Evolutionary conservation across 2,113 vertebrate genomes (phyloP), one percentile per base, ranked within the genome.

Genomic region (Synchiropus splendidus): DNA sequence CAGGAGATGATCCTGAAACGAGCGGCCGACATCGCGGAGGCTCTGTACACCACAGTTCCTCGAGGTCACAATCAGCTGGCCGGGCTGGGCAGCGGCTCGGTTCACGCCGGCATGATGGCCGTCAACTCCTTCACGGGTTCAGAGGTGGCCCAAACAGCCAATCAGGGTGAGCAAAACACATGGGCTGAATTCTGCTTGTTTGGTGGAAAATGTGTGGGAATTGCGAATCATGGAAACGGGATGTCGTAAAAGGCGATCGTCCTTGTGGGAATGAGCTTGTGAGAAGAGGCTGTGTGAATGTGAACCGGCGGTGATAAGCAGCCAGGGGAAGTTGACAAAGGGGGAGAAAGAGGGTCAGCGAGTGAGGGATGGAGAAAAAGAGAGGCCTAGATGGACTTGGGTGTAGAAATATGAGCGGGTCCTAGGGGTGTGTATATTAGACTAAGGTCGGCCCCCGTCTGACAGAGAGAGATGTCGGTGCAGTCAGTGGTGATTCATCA

Each of bases 1-100:
- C 77, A 95, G 92, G 92, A 95, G 79, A 92, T 95, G 72, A 93
- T 95, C 67, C 86, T 95, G 52, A 95, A 95, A 74, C 84, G 92
- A 61, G 92, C 92, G 6, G 91, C 92, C 0, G 92, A 96, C 57
- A 96, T 96, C 0, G 92, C 92, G 1, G 92, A 96, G 83, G 92
- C 92, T 2, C 85, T 96, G 46, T 96, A 96, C 75, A 96, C 88
- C 5, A 80, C 80, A 10, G 91, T 96, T 31, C 92, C 92, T 16
- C 88, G 92, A 61, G 91, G 92, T 56, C 92, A 96, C 80, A 96
- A 93, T 82, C 92, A 96, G 80, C 88, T 83, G 6, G 41, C 76
- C 18, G 45, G 76, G 12, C 67, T 83, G 13, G 80, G 78, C 74
- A 67, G 67, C 8, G 60, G 72, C 48, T 67, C 78, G 4, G 78